Evolutionary conservation across 92 coral and sea anemone genomes (phyloP), one percentile per base, ranked within the genome.

Genomic region (Porites lobata): DNA sequence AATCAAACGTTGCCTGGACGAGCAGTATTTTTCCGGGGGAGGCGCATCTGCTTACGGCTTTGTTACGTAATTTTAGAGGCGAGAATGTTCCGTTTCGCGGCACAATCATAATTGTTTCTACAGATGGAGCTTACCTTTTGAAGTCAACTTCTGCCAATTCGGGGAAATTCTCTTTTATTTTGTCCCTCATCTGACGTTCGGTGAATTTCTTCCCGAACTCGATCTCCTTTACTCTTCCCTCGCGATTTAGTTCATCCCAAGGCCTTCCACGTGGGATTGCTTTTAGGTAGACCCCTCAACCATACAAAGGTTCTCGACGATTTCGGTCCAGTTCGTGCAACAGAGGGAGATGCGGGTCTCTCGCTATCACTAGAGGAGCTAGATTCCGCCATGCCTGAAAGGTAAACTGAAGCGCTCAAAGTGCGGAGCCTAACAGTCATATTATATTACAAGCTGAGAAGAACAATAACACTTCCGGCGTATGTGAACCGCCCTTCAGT

Each of bases 221-320:
- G 1, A 75, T 50, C 22, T 75, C 79, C 64, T 50, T 50, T n/a
- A 75, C 64, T 20, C 79, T 75, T 75, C 79, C 65, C 79, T 75
- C 79, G 38, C 47, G 38, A 20, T 57, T 75, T 8, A 52, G 38
- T 53, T 75, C 79, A 53, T 75, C 79, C 79, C 79, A 75, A 50
- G 63, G 79, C 79, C 79, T 75, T 75, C 79, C 79, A 50, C 79
- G 65, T 17, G 79, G 79, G 43, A 53, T 75, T 75, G 79, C 63
- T 75, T n/a, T 51, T 50, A 21, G 64, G 63, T 9, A 50, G 32
- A 51, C 51, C 79, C 79, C 64, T 75, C 53, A 75, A 53, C 79
- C 79, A 75, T 19, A 75, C 79, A 75, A 75, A 75, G 78, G 78
- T 73, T 73, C 78, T 73, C 57, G 78, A 73, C 13, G 58, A 73